Percentiles rank a stretch among this genome's conserved stretches.
Conservation (phyloP, 2,113 vertebrate genomes). For the Leptosomus discolor region DNA sequence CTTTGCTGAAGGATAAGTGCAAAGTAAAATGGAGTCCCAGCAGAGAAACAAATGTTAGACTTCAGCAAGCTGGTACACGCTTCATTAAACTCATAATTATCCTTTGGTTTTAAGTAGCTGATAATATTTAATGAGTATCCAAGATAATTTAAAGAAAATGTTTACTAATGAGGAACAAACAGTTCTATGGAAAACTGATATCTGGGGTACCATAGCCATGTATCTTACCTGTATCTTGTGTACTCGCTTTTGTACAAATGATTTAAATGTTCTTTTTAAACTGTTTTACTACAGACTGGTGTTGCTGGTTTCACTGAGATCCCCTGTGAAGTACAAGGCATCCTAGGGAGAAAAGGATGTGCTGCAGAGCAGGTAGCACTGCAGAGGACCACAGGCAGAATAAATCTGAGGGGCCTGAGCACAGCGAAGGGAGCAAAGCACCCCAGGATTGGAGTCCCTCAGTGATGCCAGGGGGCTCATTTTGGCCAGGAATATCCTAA, state of each 20-base stretch:
- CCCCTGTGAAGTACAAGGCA: not conserved
- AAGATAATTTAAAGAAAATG: slow-evolving; percentile 87
- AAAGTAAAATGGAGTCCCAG: slow-evolving; percentile 97
- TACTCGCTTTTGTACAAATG: slow-evolving; percentile 10
- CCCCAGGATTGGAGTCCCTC: no score
- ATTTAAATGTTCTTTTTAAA: not conserved
- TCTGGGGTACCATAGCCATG: slow-evolving; percentile 75
- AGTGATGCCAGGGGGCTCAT: not conserved
- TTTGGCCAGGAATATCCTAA: not conserved
- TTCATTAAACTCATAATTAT: slow-evolving; percentile 99
- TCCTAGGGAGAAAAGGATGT: not conserved
- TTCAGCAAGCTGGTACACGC: slow-evolving; percentile 89
- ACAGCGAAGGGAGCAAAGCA: not conserved
- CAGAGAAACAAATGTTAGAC: slow-evolving; percentile 90
- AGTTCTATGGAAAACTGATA: slow-evolving; percentile 77
- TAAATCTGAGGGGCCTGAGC: not conserved
- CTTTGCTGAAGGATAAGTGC: slow-evolving; percentile 98
- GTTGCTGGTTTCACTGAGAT: not conserved
- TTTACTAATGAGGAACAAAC: slow-evolving; percentile 86
- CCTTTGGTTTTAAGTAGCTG: slow-evolving; percentile 98
- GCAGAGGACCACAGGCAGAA: not conserved
- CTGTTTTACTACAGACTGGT: not conserved
- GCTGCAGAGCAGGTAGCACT: rapidly evolving
- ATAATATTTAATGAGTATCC: slow-evolving; percentile 99
- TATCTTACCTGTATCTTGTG: slow-evolving; percentile 75